These are phyloP conservation scores for Phylloscopus collybita DNA, from an alignment of 2,797 vertebrate species.

Conservation along the genomic window DNA sequence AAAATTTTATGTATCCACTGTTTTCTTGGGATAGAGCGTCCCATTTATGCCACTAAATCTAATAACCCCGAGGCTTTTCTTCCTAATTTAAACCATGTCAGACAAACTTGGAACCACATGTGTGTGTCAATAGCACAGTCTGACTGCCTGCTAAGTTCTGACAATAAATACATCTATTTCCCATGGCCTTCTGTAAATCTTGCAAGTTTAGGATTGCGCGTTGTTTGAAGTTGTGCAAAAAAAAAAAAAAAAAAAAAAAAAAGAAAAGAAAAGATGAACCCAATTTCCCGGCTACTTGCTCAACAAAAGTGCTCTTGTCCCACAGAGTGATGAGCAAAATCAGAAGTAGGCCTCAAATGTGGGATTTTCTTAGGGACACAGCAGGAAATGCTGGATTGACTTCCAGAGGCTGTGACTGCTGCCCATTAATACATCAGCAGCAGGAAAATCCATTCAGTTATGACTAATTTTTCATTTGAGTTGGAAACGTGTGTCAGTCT, in stretches of 20 bases:
- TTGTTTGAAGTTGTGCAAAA: not conserved
- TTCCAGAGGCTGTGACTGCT: not conserved
- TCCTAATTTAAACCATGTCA: not conserved
- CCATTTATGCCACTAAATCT: not conserved
- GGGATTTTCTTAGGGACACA: not conserved
- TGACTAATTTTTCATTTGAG: not conserved
- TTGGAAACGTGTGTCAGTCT: not conserved
- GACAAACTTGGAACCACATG: not conserved
- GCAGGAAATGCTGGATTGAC: not conserved
- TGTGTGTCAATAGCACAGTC: not conserved
- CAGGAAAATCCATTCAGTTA: not conserved
- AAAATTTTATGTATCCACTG: not conserved
- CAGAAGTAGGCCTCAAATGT: not conserved
- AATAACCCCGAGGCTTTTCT: not conserved
- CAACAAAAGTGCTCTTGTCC: not conserved
- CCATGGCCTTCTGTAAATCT: not conserved
- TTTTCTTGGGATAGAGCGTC: not conserved
- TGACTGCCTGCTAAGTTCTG: not conserved
- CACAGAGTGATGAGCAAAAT: not conserved
- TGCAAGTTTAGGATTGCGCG: not conserved
- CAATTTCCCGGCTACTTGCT: not conserved
- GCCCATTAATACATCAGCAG: not conserved
- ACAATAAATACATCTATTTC: not conserved
- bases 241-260: not conserved
- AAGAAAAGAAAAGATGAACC: not conserved